A percentile compares a stretch with the other conserved stretches of the same genome.
These are phyloP conservation scores for Trissolcus brochymenae DNA, from an alignment of 2,888 invertebrate species.

Conservation along the genomic window DNA sequence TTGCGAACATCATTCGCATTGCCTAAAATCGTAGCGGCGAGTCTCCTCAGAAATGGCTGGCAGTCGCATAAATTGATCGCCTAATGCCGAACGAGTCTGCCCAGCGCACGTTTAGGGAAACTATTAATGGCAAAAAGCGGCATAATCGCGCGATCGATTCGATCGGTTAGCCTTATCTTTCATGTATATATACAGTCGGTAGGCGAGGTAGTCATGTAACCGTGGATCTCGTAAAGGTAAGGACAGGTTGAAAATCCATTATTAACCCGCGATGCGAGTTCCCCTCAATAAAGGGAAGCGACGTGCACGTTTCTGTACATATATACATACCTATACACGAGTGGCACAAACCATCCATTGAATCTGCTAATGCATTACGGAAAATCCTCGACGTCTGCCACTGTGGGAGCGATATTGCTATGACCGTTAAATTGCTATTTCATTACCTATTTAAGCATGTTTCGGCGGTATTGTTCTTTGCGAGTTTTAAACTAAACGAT, in stretches of 20 bases:
- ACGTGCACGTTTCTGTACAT: constrained; percentile 38
- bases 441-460: not conserved
- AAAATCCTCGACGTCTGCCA: constrained; percentile 20
- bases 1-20: constrained; percentile 37
- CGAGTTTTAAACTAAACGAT: too few relatives aligned
- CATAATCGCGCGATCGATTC: constrained; percentile 66
- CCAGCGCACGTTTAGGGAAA: constrained; percentile 69
- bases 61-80: constrained; percentile 55
- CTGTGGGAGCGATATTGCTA: constrained; percentile 21
- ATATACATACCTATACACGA: constrained; percentile 30
- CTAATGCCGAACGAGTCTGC: constrained; percentile 58
- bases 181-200: constrained; percentile 70
- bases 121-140: constrained; percentile 67
- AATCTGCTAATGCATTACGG: constrained; percentile 31
- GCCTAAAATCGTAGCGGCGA: constrained; percentile 49
- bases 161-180: constrained; percentile 63
- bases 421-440: constrained; percentile 29
- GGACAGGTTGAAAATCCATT: constrained; percentile 72
- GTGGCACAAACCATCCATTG: constrained; percentile 36
- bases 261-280: constrained; percentile 65
- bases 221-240: constrained; percentile 69
- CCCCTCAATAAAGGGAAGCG: constrained; percentile 64
- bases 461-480: too few relatives aligned
- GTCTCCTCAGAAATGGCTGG: constrained; percentile 28
- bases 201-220: constrained; percentile 64